Evolutionary conservation across 2,113 vertebrate genomes (phyloP).

Genomic region (Centropus bengalensis): DNA sequence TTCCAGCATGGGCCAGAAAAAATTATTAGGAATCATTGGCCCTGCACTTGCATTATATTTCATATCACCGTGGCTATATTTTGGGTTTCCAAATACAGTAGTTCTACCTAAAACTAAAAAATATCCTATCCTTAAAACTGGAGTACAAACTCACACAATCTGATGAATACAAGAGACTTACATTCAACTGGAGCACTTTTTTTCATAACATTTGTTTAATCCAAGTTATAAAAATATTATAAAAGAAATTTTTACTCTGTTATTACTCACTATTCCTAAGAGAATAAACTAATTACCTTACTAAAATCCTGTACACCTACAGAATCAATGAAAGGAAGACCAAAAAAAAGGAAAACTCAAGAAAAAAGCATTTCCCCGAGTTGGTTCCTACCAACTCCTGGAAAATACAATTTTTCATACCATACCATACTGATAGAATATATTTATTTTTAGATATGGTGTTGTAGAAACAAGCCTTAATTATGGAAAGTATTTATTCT

Average conservation of each 20-base stretch:
- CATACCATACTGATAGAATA: neutral
- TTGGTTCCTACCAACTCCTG: constrained; percentile 9
- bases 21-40: neutral
- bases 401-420: constrained; percentile 50
- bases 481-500: neutral
- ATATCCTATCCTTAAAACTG: neutral
- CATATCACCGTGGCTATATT: neutral
- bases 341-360: neutral
- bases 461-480: constrained; percentile 7
- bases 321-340: neutral
- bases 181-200: neutral
- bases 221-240: neutral
- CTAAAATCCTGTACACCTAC: neutral
- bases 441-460: constrained; percentile 40
- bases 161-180: neutral
- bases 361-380: fast-evolving
- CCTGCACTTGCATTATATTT: neutral
- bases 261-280: neutral
- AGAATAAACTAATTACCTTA: neutral
- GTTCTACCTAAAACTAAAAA: neutral
- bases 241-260: neutral
- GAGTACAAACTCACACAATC: neutral
- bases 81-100: neutral
- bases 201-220: neutral
- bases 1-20: neutral